These are phyloP conservation scores for Anastrepha obliqua DNA, from an alignment of 1,140 invertebrate species.

Conservation along the genomic window DNA sequence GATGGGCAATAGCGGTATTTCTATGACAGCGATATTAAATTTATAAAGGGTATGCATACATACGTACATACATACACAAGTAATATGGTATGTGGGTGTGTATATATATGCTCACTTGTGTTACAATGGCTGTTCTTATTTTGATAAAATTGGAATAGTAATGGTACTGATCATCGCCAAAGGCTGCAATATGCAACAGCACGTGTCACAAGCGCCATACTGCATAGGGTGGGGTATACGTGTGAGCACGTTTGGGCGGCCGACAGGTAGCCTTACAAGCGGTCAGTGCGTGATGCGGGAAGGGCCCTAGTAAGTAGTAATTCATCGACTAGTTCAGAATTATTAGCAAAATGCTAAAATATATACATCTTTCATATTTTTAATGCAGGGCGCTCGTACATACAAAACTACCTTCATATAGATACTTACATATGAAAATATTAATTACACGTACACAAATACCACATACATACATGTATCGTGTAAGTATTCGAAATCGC, in stretches of 20 bases:
- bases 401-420: neutral
- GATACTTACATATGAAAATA: neutral
- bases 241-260: neutral
- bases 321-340: neutral
- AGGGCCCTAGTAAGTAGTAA: neutral
- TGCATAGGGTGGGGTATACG: neutral
- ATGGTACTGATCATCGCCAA: conserved; percentile 58
- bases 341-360: neutral
- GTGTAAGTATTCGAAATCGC: no score
- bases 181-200: conserved; percentile 39
- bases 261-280: neutral
- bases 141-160: conserved; percentile 53
- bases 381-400: neutral
- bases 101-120: neutral
- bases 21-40: conserved; percentile 7
- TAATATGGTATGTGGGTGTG: neutral
- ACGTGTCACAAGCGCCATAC: neutral
- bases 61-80: no score
- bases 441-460: neutral
- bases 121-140: neutral
- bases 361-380: neutral
- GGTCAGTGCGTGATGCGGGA: neutral
- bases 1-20: conserved; percentile 17
- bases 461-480: neutral
- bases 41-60: neutral